Evolutionary conservation across 2,113 vertebrate genomes (phyloP), one percentile per base, ranked within the genome.

Genomic region (Hyperoodon ampullatus): DNA sequence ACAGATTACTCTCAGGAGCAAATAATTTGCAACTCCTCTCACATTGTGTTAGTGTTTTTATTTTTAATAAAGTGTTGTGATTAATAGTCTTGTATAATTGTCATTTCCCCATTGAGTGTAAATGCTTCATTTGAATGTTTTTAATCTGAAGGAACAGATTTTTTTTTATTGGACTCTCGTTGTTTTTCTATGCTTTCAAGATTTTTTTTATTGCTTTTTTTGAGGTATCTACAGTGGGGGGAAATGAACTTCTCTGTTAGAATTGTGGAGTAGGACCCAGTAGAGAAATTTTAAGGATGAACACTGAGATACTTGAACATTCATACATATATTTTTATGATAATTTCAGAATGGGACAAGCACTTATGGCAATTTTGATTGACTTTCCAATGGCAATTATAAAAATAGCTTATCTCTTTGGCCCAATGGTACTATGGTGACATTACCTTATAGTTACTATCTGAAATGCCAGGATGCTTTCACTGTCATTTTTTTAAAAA

Each of bases 1-100:
- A 95, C 55, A 89, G 14, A 91, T 82, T 66, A 86, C 53, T 93
- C 92, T 93, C 61, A 87, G 53, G 77, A 95, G 71, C 92, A 95
- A 90, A 86, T 61, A 70, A 72, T 89, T 33, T 58, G 9, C 35
- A 90, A 19, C 77, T 77, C 23, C 94, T 92, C 58, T 96, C 72
- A 63, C 24, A 50, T 88, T 71, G 33, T 94, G 12, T 50, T 74
- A 83, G n/a, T 92, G 82, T 86, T 77, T 95, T 93, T 82, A 66
- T 88, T 97, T 95, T 97, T 96, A 97, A 94, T 93, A 68, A 97
- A 92, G 19, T 83, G 68, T 65, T 85, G 1, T 96, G 82, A 97
- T 96, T 93, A 92, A 92, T 91, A 96, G 55, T n/a, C 12, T 82
- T 50, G 18, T 88, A 26, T 88, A 93, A 93, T 91, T 88, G 86